Conservation (phyloP, 2,113 vertebrate genomes). For the Catagonus wagneri region DNA sequence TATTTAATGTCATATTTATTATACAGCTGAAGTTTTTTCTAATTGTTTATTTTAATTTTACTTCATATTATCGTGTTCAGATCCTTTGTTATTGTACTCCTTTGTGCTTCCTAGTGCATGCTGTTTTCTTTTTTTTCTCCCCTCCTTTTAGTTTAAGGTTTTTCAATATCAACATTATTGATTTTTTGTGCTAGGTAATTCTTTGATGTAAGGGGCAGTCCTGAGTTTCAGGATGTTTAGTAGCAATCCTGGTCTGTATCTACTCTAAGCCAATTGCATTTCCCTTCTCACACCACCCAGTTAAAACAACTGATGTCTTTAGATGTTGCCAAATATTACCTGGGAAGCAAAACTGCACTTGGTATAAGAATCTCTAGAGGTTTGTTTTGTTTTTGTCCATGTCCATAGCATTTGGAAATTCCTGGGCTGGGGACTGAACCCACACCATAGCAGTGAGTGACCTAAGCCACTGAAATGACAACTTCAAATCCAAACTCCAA, state of each 20-base stretch:
- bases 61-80: not conserved
- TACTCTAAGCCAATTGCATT: not conserved
- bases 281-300: accelerated
- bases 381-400: too few relatives aligned
- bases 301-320: not conserved
- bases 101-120: not conserved
- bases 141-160: not conserved
- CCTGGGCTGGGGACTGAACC: too few relatives aligned
- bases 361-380: too few relatives aligned
- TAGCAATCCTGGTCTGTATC: not conserved
- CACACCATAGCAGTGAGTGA: too few relatives aligned
- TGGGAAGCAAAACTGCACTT: not conserved
- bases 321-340: not conserved
- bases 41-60: not conserved
- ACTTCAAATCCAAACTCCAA: too few relatives aligned
- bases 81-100: not conserved
- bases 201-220: not conserved
- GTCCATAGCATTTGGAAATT: too few relatives aligned
- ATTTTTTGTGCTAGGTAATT: not conserved
- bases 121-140: not conserved
- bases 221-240: not conserved
- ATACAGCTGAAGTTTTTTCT: not conserved
- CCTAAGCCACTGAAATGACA: too few relatives aligned
- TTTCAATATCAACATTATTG: not conserved
- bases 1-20: not conserved